Conservation (phyloP, 2,113 vertebrate genomes). For the Pholis gunnellus region DNA sequence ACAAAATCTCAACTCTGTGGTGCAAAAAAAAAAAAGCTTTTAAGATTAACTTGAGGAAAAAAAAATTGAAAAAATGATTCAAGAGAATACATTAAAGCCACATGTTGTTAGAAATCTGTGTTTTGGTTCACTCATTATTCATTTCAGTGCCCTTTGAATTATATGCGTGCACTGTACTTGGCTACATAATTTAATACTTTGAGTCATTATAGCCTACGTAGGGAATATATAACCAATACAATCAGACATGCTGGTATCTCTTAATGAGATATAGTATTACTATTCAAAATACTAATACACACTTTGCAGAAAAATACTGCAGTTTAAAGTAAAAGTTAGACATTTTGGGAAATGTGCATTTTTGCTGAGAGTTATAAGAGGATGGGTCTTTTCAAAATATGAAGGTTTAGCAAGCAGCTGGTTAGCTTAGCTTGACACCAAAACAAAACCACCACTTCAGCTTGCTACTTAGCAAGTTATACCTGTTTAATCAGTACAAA, state of each 20-base stretch:
- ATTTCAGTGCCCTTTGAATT: constrained; percentile 52
- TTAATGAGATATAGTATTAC: background rate
- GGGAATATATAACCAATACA: constrained; percentile 5
- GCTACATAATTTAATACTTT: constrained; percentile 49
- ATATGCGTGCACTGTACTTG: constrained; percentile 7
- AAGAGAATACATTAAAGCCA: constrained; percentile 55
- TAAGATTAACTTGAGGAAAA: constrained; percentile 19
- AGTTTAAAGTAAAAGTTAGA: background rate
- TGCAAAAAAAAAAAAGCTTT: constrained; percentile 51
- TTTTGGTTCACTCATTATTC: constrained; percentile 53
- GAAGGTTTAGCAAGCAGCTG: background rate
- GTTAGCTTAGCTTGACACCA: constrained; percentile 1
- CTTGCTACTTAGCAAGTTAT: background rate
- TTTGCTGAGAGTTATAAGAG: background rate
- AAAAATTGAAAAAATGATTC: constrained; percentile 43
- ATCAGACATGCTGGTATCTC: background rate
- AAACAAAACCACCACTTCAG: background rate
- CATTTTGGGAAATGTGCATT: background rate
- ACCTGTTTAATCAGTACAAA: background rate
- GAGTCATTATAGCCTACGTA: constrained; percentile 7
- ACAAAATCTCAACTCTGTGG: constrained; percentile 37
- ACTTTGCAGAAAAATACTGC: background rate
- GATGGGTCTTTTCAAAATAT: background rate
- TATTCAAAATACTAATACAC: background rate
- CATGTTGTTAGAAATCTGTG: constrained; percentile 38